Conservation (phyloP, 2,113 vertebrate genomes). For the Macrotis lagotis region DNA sequence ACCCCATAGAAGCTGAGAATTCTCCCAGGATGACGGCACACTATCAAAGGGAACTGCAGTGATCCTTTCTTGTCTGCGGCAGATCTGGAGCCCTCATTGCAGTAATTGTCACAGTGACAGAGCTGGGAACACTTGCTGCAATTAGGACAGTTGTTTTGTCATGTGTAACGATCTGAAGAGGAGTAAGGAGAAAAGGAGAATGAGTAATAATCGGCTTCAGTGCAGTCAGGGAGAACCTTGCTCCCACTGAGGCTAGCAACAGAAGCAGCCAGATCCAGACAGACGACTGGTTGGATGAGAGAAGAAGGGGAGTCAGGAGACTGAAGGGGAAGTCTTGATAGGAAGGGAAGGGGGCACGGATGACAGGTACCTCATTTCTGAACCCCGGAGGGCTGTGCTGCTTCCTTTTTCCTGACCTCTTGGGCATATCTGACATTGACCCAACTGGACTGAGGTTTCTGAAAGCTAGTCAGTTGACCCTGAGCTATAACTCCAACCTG, state of each 20-base stretch:
- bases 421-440: background rate
- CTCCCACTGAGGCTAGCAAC: background rate
- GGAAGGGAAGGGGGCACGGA: background rate
- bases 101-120: constrained; percentile 81
- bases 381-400: background rate
- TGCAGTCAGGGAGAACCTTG: constrained; percentile 68
- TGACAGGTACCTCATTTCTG: background rate
- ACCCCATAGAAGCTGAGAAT: constrained; percentile 31
- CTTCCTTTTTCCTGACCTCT: background rate
- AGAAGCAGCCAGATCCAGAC: background rate
- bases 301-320: background rate
- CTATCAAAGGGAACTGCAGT: constrained; percentile 80
- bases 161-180: constrained; percentile 83
- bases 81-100: constrained; percentile 81
- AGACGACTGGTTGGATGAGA: background rate
- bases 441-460: background rate
- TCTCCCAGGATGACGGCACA: constrained; percentile 80
- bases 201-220: constrained; percentile 77
- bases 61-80: constrained; percentile 79
- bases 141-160: constrained; percentile 85
- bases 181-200: constrained; percentile 79
- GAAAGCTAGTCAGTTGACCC: background rate
- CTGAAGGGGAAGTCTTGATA: background rate
- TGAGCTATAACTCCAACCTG: background rate
- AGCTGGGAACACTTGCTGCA: constrained; percentile 81